These are phyloP conservation scores for Cancer borealis DNA, from an alignment of 2,888 invertebrate species.

Conservation along the genomic window DNA sequence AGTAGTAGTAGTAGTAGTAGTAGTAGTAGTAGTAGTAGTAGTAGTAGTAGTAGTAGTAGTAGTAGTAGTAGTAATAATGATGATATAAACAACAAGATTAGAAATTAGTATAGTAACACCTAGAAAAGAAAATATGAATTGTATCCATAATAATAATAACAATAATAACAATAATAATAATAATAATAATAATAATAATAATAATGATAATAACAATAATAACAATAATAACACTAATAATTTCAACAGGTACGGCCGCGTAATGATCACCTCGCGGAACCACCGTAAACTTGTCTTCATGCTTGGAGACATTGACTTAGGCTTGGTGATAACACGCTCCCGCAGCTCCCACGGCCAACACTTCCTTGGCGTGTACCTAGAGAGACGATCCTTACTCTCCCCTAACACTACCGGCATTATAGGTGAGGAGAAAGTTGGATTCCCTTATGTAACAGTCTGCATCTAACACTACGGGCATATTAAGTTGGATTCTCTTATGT, in stretches of 20 bases:
- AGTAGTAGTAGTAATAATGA: neutral
- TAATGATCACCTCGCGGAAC: constrained; percentile 65
- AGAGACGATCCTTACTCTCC: constrained; percentile 68
- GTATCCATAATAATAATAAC: neutral
- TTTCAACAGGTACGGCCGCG: constrained; percentile 69
- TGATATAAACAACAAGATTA: neutral
- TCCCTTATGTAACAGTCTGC: too few species aligned
- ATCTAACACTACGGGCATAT: constrained; percentile 73
- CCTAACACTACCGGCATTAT: constrained; percentile 76
- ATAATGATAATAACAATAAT: neutral
- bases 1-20: neutral
- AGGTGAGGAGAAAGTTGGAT: constrained; percentile 46
- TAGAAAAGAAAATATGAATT: too few species aligned
- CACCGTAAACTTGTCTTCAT: constrained; percentile 68
- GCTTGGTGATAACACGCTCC: constrained; percentile 72
- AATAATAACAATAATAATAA: neutral
- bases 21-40: constrained; percentile 46
- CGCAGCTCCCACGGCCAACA: constrained; percentile 71
- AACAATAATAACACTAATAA: neutral
- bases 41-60: constrained; percentile 24
- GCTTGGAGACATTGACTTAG: constrained; percentile 71
- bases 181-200: neutral
- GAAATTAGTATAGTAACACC: too few species aligned
- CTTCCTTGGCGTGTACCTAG: constrained; percentile 76
- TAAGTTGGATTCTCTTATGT: neutral